Percentiles rank a stretch among this genome's conserved stretches.
phyloP scores from a whole-genome alignment of 2,113 vertebrate genomes.

The Dryoscopus gambensis region DNA sequence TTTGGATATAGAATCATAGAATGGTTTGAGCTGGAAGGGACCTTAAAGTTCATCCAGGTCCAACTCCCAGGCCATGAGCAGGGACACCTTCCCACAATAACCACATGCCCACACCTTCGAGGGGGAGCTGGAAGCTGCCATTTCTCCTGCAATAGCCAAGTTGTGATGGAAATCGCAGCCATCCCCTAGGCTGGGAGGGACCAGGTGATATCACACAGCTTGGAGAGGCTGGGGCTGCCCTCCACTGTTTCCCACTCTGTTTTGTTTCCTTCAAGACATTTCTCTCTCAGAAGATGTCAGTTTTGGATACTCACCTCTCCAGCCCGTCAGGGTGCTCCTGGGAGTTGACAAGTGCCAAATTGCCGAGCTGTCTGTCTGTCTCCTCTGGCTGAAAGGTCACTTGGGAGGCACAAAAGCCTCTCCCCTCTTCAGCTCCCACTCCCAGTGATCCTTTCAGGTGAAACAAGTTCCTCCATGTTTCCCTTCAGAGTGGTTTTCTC shows the following conservation, averaged over 20 bases:
- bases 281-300: neutral
- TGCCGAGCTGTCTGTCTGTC: neutral
- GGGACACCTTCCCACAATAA: neutral
- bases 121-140: neutral
- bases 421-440: neutral
- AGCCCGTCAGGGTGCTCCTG: neutral
- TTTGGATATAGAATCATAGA: neutral
- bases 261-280: neutral
- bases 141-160: neutral
- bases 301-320: neutral
- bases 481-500: rapidly evolving
- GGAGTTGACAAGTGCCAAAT: neutral
- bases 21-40: neutral
- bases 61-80: neutral
- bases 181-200: neutral
- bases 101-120: rapidly evolving
- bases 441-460: neutral
- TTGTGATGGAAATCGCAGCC: neutral
- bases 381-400: neutral
- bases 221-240: neutral
- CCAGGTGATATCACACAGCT: neutral
- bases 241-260: neutral
- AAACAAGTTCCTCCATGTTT: neutral
- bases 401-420: neutral
- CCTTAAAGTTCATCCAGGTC: neutral